Percentiles rank a stretch among this genome's conserved stretches.
Evolutionary conservation across 2,797 vertebrate species (phyloP).

Genomic region (Ctenochaetus hawaiiensis): DNA sequence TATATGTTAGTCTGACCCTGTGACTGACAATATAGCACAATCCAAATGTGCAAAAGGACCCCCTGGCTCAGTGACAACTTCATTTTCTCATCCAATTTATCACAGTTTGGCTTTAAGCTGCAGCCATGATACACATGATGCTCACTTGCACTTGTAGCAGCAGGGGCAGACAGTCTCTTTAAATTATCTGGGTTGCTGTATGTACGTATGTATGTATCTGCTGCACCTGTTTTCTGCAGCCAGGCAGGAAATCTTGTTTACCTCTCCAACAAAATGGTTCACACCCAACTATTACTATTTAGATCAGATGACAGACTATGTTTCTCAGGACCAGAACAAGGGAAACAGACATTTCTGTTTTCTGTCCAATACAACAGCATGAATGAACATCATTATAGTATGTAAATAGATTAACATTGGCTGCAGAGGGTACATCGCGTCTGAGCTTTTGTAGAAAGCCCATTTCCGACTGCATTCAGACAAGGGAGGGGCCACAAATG

Average conservation of each 20-base stretch:
- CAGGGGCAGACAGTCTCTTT: constrained; percentile 45
- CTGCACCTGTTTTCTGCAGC: constrained; percentile 38
- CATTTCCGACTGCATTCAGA: constrained; percentile 51
- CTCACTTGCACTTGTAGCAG: constrained; percentile 43
- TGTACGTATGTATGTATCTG: constrained; percentile 10
- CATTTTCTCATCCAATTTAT: constrained; percentile 69
- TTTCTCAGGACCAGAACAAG: constrained; percentile 11
- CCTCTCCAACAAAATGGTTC: constrained; percentile 40
- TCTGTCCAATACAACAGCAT: constrained; percentile 24
- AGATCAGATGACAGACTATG: constrained; percentile 6
- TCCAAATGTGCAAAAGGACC: constrained; percentile 54
- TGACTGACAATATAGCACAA: constrained; percentile 53
- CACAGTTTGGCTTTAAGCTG: constrained; percentile 64
- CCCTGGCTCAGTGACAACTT: constrained; percentile 59
- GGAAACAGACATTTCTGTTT: constrained; percentile 40
- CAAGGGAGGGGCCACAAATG: constrained; percentile 17
- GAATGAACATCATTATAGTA: constrained; percentile 46
- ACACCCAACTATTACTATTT: constrained; percentile 44
- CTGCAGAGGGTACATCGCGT: constrained; percentile 23
- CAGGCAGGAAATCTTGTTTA: constrained; percentile 36
- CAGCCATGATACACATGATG: constrained; percentile 48
- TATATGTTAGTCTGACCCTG: constrained; percentile 44
- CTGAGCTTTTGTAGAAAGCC: constrained; percentile 39
- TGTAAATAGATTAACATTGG: constrained; percentile 59
- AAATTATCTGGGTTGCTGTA: constrained; percentile 45